A percentile compares a stretch with the other conserved stretches of the same genome.
phyloP scores from a whole-genome alignment of 2,113 vertebrate species.

The Channa argus region DNA sequence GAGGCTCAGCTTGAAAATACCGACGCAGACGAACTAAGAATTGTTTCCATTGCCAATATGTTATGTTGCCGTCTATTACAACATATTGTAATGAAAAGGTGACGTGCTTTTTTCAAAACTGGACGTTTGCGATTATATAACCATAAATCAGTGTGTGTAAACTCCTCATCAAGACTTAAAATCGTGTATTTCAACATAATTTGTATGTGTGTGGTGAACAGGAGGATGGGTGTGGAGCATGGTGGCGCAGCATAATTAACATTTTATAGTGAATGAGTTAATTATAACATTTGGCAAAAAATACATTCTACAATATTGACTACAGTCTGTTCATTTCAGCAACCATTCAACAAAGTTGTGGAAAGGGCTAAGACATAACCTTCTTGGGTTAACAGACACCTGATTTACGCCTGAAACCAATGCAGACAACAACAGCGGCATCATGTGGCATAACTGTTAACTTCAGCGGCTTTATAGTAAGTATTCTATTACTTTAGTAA shows the following conservation, averaged over 20 bases:
- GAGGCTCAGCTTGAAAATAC: conserved; percentile 52
- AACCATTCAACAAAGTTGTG: neutral
- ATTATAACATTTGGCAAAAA: conserved; percentile 37
- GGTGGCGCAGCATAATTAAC: conserved; percentile 30
- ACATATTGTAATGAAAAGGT: neutral
- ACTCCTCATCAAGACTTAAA: conserved; percentile 4
- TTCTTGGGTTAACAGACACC: neutral
- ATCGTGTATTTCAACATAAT: neutral
- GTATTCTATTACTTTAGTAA: neutral
- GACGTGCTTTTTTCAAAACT: neutral
- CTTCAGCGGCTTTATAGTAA: too few relatives aligned
- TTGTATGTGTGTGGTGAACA: conserved; percentile 16
- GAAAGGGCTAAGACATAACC: neutral
- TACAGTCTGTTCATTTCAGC: conserved; percentile 6
- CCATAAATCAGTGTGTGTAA: too few relatives aligned
- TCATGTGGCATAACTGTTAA: conserved; percentile 28
- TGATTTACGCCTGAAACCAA: neutral
- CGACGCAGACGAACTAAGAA: neutral
- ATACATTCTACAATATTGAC: conserved; percentile 7
- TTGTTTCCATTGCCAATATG: too few relatives aligned
- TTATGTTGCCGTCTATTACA: neutral
- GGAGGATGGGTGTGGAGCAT: conserved; percentile 17
- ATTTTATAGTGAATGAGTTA: neutral
- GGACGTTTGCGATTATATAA: too few relatives aligned
- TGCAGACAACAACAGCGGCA: conserved; percentile 42